phyloP scores from a whole-genome alignment of 2,113 vertebrate genomes.

The Limanda limanda region DNA sequence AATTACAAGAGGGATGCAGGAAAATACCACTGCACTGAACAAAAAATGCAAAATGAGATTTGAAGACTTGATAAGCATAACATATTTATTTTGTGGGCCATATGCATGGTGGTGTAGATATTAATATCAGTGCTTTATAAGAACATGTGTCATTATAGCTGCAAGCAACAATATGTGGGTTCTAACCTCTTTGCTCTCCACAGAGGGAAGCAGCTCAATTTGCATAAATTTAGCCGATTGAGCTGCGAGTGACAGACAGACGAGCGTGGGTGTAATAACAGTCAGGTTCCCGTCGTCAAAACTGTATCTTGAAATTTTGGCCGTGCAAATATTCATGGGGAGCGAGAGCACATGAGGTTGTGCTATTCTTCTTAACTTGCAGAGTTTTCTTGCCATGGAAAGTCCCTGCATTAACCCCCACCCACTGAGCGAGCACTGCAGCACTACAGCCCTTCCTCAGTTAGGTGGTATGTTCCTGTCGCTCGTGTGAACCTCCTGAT shows the following conservation, averaged over 20 bases:
- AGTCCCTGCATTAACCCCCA: slow-evolving; percentile 43
- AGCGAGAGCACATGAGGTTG: neutral
- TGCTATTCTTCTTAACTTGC: slow-evolving; percentile 25
- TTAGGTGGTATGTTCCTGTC: slow-evolving; percentile 57
- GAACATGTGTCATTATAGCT: neutral
- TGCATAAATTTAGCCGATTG: neutral
- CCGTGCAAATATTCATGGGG: neutral
- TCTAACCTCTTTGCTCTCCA: neutral
- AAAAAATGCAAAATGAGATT: neutral
- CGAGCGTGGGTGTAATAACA: neutral
- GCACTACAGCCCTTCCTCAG: slow-evolving; percentile 42
- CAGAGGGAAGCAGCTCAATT: neutral
- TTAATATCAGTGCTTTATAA: neutral
- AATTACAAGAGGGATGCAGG: neutral
- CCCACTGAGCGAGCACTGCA: slow-evolving; percentile 59
- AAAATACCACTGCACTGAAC: neutral
- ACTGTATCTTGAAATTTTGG: neutral
- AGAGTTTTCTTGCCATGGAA: slow-evolving; percentile 37
- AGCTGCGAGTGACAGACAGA: neutral
- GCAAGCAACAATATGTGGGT: neutral
- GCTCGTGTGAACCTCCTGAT: slow-evolving; percentile 67
- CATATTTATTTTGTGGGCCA: neutral
- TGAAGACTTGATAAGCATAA: neutral
- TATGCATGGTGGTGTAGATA: neutral
- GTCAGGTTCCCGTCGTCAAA: neutral